These are phyloP conservation scores for Euphonia xanthogaster DNA, from an alignment of 2,797 vertebrate genomes.

Conservation along the genomic window DNA sequence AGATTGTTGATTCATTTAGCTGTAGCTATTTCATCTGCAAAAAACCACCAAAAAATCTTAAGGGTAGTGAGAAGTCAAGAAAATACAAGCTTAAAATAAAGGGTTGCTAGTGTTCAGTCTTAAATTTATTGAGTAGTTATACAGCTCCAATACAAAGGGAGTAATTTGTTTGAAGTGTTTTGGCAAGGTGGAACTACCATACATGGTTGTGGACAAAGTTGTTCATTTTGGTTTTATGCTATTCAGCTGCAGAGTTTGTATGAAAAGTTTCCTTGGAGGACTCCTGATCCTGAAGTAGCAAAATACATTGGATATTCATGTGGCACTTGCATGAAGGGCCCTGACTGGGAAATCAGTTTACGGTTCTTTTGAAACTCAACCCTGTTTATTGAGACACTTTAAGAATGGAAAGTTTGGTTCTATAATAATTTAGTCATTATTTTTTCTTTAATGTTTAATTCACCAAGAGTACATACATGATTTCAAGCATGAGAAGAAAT, in stretches of 20 bases:
- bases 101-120: background rate
- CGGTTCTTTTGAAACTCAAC: background rate
- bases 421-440: background rate
- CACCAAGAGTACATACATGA: background rate
- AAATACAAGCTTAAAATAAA: background rate
- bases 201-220: rapidly evolving
- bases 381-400: background rate
- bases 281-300: background rate
- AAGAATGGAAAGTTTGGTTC: background rate
- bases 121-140: background rate
- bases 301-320: background rate
- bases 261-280: background rate
- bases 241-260: background rate
- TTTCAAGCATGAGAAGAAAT: background rate
- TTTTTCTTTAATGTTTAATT: background rate
- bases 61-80: background rate
- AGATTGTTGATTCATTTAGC: background rate
- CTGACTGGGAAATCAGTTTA: background rate
- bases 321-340: background rate
- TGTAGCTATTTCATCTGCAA: background rate
- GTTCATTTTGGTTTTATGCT: background rate
- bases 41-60: background rate
- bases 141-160: background rate
- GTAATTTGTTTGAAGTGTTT: background rate
- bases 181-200: background rate